These are phyloP conservation scores for Scaptomyza tumidula DNA, from an alignment of 2,888 invertebrate genomes.

Conservation along the genomic window DNA sequence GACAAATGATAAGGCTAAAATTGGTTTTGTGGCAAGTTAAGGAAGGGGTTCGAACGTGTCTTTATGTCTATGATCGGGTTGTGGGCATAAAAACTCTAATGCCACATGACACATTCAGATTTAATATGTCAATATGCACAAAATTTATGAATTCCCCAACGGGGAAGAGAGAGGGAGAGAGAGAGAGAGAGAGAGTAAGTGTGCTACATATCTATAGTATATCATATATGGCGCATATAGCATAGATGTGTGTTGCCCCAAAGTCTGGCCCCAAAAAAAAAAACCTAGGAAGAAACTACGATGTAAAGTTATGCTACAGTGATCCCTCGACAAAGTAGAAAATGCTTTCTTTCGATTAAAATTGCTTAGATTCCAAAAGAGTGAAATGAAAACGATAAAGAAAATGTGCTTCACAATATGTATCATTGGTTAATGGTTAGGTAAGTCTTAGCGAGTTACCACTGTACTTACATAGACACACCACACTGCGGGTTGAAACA, in stretches of 20 bases:
- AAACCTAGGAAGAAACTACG: background rate
- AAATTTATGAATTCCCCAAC: constrained; percentile 73
- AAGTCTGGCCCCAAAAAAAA: constrained; percentile 38
- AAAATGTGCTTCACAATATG: no score
- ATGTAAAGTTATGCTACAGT: constrained; percentile 25
- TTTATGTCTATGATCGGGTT: constrained; percentile 29
- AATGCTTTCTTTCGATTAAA: no score
- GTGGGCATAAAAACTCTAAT: constrained; percentile 73
- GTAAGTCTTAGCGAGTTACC: background rate
- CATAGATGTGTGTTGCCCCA: constrained; percentile 57
- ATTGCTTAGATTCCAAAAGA: no score
- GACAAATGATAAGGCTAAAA: constrained; percentile 23
- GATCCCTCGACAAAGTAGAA: background rate
- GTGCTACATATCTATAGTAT: constrained; percentile 38
- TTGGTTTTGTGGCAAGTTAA: constrained; percentile 6
- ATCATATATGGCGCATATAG: constrained; percentile 19
- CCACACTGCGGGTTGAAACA: background rate
- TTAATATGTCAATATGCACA: constrained; percentile 83
- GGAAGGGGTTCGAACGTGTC: constrained; percentile 9
- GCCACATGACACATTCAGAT: constrained; percentile 82
- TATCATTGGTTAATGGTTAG: no score
- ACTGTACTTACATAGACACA: background rate
- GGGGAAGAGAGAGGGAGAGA: constrained; percentile 1
- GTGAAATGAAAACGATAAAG: no score
- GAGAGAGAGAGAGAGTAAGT: constrained; percentile 5